Percentiles rank a stretch among this genome's conserved stretches.
Evolutionary conservation across 2,797 vertebrate genomes (phyloP).

Genomic region (Eulemur mongoz): DNA sequence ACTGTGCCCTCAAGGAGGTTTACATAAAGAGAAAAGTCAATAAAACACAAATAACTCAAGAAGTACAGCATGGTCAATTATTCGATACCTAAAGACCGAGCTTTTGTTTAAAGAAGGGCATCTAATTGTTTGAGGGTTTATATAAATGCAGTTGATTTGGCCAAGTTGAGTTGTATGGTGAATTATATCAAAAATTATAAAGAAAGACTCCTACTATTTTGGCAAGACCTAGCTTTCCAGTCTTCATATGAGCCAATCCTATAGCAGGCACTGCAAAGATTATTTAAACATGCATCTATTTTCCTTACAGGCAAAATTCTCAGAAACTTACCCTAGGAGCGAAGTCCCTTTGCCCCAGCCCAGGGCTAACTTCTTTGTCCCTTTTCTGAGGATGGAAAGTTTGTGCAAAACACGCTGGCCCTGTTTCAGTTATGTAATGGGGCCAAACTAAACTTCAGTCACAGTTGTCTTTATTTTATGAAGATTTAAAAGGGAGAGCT

Average conservation of each 20-base stretch:
- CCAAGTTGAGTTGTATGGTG: neutral
- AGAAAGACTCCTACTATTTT: neutral
- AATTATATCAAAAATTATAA: constrained; percentile 9
- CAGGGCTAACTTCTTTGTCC: neutral
- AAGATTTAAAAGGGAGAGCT: constrained; percentile 56
- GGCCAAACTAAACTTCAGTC: constrained; percentile 17
- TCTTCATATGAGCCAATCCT: neutral
- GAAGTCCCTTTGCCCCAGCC: neutral
- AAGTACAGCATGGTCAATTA: neutral
- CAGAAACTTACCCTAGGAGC: neutral
- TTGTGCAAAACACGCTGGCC: neutral
- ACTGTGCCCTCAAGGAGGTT: neutral
- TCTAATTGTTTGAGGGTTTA: neutral
- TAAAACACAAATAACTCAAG: neutral
- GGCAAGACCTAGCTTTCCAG: neutral
- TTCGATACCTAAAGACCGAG: neutral
- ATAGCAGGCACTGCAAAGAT: neutral
- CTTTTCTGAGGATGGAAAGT: neutral
- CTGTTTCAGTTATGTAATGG: neutral
- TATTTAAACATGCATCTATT: constrained; percentile 31
- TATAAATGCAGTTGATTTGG: neutral
- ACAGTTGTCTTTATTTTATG: constrained; percentile 43
- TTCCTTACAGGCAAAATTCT: constrained; percentile 20
- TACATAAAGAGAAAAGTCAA: neutral
- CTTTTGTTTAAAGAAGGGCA: constrained; percentile 23